Conservation (phyloP, 2,888 invertebrate species). For the Acanthoscelides obtectus region DNA sequence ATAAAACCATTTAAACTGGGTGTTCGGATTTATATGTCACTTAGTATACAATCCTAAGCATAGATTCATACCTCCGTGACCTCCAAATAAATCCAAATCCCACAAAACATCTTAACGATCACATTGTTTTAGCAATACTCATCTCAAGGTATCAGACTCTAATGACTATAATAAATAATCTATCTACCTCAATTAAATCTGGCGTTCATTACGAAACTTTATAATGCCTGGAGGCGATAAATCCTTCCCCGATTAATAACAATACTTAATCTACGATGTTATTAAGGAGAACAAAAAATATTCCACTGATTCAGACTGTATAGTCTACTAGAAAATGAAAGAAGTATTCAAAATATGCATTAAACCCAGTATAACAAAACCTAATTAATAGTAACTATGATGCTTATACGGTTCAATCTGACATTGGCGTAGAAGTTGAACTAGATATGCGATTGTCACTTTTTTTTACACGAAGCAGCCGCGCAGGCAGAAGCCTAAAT, state of each 20-base stretch:
- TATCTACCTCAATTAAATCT: not conserved
- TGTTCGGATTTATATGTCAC: too few species aligned
- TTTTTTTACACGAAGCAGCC: too few species aligned
- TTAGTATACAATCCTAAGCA: too few species aligned
- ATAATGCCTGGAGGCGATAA: not conserved
- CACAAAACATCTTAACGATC: not conserved
- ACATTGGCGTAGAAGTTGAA: too few species aligned
- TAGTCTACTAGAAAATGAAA: not conserved
- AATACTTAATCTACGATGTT: not conserved
- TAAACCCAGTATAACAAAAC: slow-evolving; percentile 45
- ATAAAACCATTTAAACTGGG: too few species aligned
- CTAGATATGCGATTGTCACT: too few species aligned
- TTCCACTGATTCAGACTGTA: not conserved
- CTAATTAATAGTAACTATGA: slow-evolving; percentile 44
- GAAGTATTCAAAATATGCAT: not conserved
- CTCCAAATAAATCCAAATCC: not conserved
- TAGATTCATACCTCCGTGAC: too few species aligned
- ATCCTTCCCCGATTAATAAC: not conserved
- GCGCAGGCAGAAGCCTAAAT: too few species aligned
- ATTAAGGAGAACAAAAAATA: not conserved
- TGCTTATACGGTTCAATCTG: slow-evolving; percentile 1
- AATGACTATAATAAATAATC: not conserved
- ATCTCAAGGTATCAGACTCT: not conserved
- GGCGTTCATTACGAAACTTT: not conserved
- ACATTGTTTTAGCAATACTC: not conserved